Evolutionary conservation across 2,888 invertebrate genomes (phyloP), one percentile per base, ranked within the genome.

Genomic region (Agriopis aurantiaria): DNA sequence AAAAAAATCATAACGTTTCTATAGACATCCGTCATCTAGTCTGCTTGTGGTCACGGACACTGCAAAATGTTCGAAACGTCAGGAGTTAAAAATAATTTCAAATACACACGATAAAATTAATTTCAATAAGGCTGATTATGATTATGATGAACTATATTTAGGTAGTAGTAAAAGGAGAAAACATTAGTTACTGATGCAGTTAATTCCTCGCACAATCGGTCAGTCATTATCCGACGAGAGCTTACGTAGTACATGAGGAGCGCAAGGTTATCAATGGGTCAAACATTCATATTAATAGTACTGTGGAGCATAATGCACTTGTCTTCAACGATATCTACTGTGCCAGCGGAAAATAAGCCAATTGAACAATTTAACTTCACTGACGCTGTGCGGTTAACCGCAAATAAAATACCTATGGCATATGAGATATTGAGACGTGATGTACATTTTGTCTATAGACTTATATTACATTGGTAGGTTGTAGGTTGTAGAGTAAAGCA

Each of bases 211-310:
- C 33, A 33, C 33, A 68, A 63, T 58, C 63, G 58, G 53, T 66
- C 41, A 70, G 65, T 72, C 61, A 58, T 61, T 64, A 61, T 23
- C 48, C 49, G 59, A 33, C 40, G 14, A 43, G 57, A 55, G 49
- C 59, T 65, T 57, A 72, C 43, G 60, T 55, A 62, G 65, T 65
- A 60, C 40, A 62, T 56, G 10, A 43, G 60, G 11, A 48, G 68
- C 14, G 51, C 65, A 69, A 41, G 75, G 74, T 75, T 75, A 75
- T 73, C 75, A 33, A 4, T 8, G 49, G 74, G 71, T 69, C 69
- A 51, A 56, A 58, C 48, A 51, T 8, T 48, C 12, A 33, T 58
- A 67, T 68, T 51, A 65, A 61, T 65, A 72, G 56, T 58, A 48
- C n/a, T 49, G 49, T 49, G 46, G 40, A 60, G 53, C 64, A 62